Percentiles rank a stretch among this genome's conserved stretches.
These are phyloP conservation scores for Bugulina stolonifera DNA, from an alignment of 2,888 invertebrate species.

Conservation along the genomic window DNA sequence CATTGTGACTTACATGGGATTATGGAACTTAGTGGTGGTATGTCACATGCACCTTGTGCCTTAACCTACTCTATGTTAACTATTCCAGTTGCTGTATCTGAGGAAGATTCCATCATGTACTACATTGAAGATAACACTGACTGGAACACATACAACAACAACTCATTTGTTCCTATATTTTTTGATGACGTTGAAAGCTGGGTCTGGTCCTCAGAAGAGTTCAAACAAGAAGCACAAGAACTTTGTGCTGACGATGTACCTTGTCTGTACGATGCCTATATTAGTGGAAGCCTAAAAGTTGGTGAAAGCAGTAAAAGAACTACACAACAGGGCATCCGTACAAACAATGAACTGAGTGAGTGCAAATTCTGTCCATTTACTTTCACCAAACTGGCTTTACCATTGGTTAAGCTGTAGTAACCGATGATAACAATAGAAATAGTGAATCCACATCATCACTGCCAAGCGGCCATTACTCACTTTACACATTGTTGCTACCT, in stretches of 20 bases:
- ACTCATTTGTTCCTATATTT: slow-evolving; percentile 19
- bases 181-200: slow-evolving; percentile 16
- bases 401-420: no score
- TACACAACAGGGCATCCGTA: background rate
- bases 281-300: slow-evolving; percentile 1
- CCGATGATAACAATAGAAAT: no score
- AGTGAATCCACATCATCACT: no score
- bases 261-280: slow-evolving; percentile 8
- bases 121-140: slow-evolving; percentile 5
- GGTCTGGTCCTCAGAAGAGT: slow-evolving; percentile 9
- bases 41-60: no score
- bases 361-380: no score
- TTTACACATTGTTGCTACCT: no score
- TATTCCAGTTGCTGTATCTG: slow-evolving; percentile 14
- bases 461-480: no score
- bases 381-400: no score
- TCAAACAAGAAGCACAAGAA: background rate
- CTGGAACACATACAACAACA: slow-evolving; percentile 12
- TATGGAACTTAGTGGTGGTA: no score
- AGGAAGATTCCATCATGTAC: slow-evolving; percentile 18
- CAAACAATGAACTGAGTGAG: background rate
- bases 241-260: background rate
- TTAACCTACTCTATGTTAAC: no score
- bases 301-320: slow-evolving; percentile 1
- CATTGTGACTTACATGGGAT: no score